Conservation (phyloP, 35 echinoderm and acorn worm species). For the Heliocidaris erythrogramma region DNA sequence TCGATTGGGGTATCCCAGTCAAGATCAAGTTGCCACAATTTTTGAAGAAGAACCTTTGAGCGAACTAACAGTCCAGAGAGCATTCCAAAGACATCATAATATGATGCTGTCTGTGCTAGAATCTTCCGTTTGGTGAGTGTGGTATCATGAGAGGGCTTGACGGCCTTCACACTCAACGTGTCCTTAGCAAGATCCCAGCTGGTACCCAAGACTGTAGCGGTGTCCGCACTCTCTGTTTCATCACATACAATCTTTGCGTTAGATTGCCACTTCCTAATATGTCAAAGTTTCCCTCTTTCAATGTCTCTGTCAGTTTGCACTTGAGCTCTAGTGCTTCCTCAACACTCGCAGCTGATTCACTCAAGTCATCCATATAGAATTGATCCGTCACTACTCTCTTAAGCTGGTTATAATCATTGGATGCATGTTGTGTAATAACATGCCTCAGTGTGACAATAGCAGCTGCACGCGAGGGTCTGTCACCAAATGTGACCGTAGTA, state of each 20-base stretch:
- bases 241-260: constrained; percentile 56
- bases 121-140: constrained; percentile 70
- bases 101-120: constrained; percentile 68
- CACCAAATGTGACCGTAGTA: constrained; percentile 43
- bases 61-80: too few relatives aligned
- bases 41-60: too few relatives aligned
- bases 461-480: constrained; percentile 69
- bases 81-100: constrained; percentile 85
- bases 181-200: constrained; percentile 55
- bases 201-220: constrained; percentile 57
- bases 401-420: constrained; percentile 58
- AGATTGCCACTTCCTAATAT: constrained; percentile 81
- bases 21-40: too few relatives aligned
- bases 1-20: too few relatives aligned
- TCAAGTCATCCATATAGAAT: too few relatives aligned
- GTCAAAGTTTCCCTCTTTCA: constrained; percentile 66
- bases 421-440: constrained; percentile 61
- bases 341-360: constrained; percentile 58
- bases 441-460: constrained; percentile 74
- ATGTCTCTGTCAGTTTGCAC: constrained; percentile 69
- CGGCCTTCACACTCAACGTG: constrained; percentile 16
- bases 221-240: constrained; percentile 48
- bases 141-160: background rate
- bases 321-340: constrained; percentile 60
- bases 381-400: constrained; percentile 73